Percentiles rank a stretch among this genome's conserved stretches.
Conservation (phyloP, 2,113 vertebrate genomes). For the Siphamia tubifer region DNA sequence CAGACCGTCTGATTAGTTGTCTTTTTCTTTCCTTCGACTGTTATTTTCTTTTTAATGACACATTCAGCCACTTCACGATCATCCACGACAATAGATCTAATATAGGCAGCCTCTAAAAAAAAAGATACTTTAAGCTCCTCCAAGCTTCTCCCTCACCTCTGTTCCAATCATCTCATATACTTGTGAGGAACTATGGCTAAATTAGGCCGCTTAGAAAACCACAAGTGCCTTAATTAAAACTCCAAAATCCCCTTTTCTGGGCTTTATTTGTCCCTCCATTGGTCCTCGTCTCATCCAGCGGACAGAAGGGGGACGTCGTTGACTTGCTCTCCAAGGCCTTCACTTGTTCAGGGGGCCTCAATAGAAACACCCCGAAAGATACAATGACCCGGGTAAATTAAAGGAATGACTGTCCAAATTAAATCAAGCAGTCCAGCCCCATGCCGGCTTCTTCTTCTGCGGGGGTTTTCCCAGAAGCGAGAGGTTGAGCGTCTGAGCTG, state of each 20-base stretch:
- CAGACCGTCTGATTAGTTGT: not conserved
- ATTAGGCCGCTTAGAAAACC: slow-evolving; percentile 65
- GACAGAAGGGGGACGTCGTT: slow-evolving; percentile 70
- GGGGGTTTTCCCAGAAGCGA: slow-evolving; percentile 64
- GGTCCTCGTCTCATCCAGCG: slow-evolving; percentile 48
- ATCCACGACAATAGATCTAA: slow-evolving; percentile 61
- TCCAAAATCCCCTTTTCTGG: slow-evolving; percentile 55
- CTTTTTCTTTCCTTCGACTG: not conserved
- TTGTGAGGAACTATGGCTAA: slow-evolving; percentile 69
- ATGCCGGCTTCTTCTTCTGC: slow-evolving; percentile 49
- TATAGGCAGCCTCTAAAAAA: slow-evolving; percentile 34
- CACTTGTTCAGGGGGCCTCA: slow-evolving; percentile 67
- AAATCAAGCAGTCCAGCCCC: slow-evolving; percentile 74
- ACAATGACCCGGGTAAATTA: slow-evolving; percentile 79
- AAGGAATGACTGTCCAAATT: slow-evolving; percentile 79
- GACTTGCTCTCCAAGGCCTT: slow-evolving; percentile 74
- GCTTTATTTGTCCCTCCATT: slow-evolving; percentile 53
- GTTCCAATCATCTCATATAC: slow-evolving; percentile 64
- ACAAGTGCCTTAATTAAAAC: slow-evolving; percentile 79
- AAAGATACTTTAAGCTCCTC: slow-evolving; percentile 22
- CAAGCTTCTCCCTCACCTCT: slow-evolving; percentile 53
- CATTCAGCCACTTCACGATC: slow-evolving; percentile 48
- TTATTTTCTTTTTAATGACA: slow-evolving; percentile 63
- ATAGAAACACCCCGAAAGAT: slow-evolving; percentile 70
- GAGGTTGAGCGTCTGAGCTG: slow-evolving; percentile 61